These are phyloP conservation scores for Calidris pugnax DNA, from an alignment of 2,113 vertebrate genomes.

Conservation along the genomic window DNA sequence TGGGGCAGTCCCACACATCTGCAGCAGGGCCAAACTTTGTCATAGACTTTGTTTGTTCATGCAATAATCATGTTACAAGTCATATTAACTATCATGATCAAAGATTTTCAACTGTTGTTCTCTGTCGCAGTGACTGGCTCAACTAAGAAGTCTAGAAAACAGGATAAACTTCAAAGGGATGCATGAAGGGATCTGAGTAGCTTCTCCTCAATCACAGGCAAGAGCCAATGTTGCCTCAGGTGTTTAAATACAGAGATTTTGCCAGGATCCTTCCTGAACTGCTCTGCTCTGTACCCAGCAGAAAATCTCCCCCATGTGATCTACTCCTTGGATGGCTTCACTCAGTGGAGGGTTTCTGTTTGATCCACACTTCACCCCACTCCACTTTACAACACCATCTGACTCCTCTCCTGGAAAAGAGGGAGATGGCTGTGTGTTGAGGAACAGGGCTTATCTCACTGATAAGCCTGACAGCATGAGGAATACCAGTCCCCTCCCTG, in stretches of 20 bases:
- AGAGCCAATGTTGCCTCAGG: not conserved
- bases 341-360: not conserved
- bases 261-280: not conserved
- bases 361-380: not conserved
- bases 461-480: not conserved
- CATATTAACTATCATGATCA: not conserved
- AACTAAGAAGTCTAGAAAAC: not conserved
- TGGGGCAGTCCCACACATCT: not conserved
- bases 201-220: not conserved
- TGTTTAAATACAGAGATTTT: not conserved
- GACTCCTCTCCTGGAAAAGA: not conserved
- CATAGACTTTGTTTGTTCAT: not conserved
- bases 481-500: rapidly evolving
- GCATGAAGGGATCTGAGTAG: not conserved
- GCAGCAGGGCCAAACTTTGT: not conserved
- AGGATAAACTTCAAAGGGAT: not conserved
- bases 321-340: not conserved
- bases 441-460: not conserved
- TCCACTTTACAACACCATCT: not conserved
- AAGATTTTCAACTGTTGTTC: not conserved
- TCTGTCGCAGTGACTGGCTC: not conserved
- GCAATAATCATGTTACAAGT: not conserved
- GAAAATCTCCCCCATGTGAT: not conserved
- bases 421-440: not conserved
- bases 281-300: not conserved